Percentiles rank a stretch among this genome's conserved stretches.
Evolutionary conservation across 2,113 vertebrate genomes (phyloP).

Genomic region (Carassius gibelio): DNA sequence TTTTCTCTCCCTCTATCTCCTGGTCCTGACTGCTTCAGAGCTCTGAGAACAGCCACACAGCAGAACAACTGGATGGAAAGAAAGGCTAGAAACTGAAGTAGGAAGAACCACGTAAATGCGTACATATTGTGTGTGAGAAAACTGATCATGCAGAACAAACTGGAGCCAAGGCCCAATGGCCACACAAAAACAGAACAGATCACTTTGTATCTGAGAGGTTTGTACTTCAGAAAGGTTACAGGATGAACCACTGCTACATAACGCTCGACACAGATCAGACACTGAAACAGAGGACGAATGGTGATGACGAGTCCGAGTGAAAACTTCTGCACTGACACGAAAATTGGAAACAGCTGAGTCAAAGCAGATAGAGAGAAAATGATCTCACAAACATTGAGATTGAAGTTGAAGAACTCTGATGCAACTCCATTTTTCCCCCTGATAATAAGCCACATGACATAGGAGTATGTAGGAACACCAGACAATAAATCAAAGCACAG

Average conservation of each 20-base stretch:
- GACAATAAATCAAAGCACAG: constrained; percentile 3
- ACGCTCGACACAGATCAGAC: constrained; percentile 2
- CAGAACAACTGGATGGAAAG: too few relatives aligned
- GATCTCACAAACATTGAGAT: constrained; percentile 4
- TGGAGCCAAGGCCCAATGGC: neutral
- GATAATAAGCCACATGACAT: neutral
- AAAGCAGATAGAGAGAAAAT: neutral
- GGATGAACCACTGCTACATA: neutral
- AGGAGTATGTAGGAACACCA: neutral
- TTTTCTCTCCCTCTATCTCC: too few relatives aligned
- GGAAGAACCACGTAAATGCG: too few relatives aligned
- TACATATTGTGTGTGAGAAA: too few relatives aligned
- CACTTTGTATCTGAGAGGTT: neutral
- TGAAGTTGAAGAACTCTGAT: neutral
- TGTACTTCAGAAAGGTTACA: neutral
- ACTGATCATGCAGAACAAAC: neutral
- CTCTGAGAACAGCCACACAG: too few relatives aligned
- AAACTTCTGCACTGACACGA: neutral
- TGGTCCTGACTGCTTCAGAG: too few relatives aligned
- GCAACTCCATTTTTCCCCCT: neutral
- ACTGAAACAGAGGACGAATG: neutral
- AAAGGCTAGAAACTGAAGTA: too few relatives aligned
- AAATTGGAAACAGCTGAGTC: neutral
- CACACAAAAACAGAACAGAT: neutral
- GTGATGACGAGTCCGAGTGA: neutral